phyloP scores from a whole-genome alignment of 2,797 vertebrate genomes.

The Sebastes vulpes region DNA sequence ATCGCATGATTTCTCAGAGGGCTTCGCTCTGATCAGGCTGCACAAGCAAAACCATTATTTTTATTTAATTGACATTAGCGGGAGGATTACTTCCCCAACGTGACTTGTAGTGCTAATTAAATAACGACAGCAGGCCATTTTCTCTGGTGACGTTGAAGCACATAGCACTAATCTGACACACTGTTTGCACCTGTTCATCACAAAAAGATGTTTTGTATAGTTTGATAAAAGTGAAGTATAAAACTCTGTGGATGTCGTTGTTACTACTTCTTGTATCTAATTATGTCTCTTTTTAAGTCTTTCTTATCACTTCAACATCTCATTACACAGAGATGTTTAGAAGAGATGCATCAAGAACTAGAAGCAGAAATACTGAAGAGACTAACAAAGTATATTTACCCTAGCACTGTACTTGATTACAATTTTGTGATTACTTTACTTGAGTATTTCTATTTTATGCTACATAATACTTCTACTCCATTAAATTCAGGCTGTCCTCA shows the following conservation, averaged over 20 bases:
- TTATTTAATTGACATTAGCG: background rate
- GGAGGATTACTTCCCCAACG: background rate
- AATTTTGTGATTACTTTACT: background rate
- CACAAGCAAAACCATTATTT: background rate
- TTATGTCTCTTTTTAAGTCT: background rate
- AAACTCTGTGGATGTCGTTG: too few species aligned
- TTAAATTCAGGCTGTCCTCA: background rate
- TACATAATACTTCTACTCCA: background rate
- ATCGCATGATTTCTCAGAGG: constrained; percentile 3
- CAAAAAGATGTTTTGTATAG: too few species aligned
- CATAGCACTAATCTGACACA: background rate
- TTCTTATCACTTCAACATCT: background rate
- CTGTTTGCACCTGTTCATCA: background rate
- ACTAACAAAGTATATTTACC: accelerated
- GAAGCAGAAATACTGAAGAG: background rate
- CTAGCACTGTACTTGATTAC: background rate
- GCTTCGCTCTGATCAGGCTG: background rate
- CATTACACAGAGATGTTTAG: background rate
- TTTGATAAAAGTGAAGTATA: too few species aligned
- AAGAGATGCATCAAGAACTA: background rate
- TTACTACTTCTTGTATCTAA: background rate
- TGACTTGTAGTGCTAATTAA: constrained; percentile 7
- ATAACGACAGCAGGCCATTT: background rate
- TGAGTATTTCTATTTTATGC: background rate
- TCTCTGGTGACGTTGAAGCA: background rate